phyloP scores from a whole-genome alignment of 2,113 vertebrate genomes.

The Anolis carolinensis region DNA sequence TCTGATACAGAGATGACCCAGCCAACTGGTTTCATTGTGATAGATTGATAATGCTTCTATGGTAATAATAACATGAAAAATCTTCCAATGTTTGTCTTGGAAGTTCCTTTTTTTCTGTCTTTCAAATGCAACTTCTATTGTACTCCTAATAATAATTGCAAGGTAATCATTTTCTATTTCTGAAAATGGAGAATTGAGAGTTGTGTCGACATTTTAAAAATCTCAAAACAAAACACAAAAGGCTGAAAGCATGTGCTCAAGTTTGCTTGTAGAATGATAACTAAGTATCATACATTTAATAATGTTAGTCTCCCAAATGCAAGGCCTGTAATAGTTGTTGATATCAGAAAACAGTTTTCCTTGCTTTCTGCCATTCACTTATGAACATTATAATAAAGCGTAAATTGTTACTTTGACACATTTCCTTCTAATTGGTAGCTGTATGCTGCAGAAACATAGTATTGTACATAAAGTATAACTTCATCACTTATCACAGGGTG shows the following conservation, averaged over 20 bases:
- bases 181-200: background rate
- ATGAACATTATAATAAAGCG: conserved; percentile 38
- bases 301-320: background rate
- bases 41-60: background rate
- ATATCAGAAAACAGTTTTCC: background rate
- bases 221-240: background rate
- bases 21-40: background rate
- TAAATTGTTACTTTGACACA: conserved; percentile 24
- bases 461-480: conserved; percentile 40
- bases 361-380: conserved; percentile 43
- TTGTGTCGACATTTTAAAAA: background rate
- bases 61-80: background rate
- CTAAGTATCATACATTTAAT: background rate
- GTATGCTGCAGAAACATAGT: conserved; percentile 21
- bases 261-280: background rate
- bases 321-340: background rate
- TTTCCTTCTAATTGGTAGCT: conserved; percentile 35
- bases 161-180: background rate
- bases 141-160: background rate
- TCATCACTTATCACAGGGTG: conserved; percentile 26
- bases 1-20: background rate
- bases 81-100: background rate
- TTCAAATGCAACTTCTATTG: background rate
- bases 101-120: background rate
- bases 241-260: background rate